Conservation (phyloP, 2,888 invertebrate species). For the Caradrina kadenii region DNA sequence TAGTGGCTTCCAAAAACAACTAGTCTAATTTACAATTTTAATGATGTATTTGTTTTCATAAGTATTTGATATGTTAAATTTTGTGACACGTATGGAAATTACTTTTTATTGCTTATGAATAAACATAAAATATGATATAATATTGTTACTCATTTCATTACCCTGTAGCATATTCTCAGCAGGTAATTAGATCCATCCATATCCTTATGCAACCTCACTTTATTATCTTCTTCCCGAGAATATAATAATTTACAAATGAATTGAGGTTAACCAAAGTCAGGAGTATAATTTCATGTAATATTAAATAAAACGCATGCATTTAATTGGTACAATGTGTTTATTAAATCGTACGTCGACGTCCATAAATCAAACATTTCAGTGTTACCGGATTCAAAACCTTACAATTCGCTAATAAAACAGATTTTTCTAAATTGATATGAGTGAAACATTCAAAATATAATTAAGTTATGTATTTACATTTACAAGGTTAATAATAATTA, state of each 20-base stretch:
- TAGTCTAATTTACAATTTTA: slow-evolving; percentile 74
- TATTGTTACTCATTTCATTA: slow-evolving; percentile 63
- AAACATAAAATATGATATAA: slow-evolving; percentile 82
- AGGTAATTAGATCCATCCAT: neutral
- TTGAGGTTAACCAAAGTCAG: too few relatives aligned
- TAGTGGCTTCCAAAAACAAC: slow-evolving; percentile 79
- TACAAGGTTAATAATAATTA: slow-evolving; percentile 83
- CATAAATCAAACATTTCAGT: slow-evolving; percentile 86
- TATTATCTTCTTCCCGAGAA: neutral
- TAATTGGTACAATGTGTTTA: slow-evolving; percentile 85
- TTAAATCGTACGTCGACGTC: slow-evolving; percentile 87
- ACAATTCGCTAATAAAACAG: slow-evolving; percentile 87
- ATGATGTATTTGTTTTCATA: slow-evolving; percentile 76
- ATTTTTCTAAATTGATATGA: slow-evolving; percentile 88
- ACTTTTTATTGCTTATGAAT: slow-evolving; percentile 90
- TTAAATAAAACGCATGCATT: slow-evolving; percentile 51
- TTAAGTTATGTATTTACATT: slow-evolving; percentile 86
- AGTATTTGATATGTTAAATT: slow-evolving; percentile 81
- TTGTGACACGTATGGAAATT: slow-evolving; percentile 86
- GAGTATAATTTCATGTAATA: neutral
- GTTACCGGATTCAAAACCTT: slow-evolving; percentile 83
- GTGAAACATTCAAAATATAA: slow-evolving; percentile 88
- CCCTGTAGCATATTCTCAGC: slow-evolving; percentile 4
- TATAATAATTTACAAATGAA: neutral
- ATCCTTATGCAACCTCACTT: neutral